These are phyloP conservation scores for Sphaeridia pumilis DNA, from an alignment of 2,888 invertebrate genomes.

Conservation along the genomic window DNA sequence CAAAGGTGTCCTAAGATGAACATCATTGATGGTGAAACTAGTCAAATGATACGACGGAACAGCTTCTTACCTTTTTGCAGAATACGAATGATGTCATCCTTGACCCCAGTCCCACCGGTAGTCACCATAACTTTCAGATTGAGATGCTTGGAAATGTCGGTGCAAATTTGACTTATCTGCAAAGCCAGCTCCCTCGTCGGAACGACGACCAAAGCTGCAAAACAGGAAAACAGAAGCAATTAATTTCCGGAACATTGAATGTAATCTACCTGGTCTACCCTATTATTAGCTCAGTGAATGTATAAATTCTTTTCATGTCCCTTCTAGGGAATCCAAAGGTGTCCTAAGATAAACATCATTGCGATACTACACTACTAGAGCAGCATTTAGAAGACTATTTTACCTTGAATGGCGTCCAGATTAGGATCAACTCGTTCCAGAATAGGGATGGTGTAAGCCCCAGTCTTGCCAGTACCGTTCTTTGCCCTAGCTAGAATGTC, in stretches of 20 bases:
- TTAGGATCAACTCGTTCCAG: conserved; percentile 69
- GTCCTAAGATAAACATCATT: conserved; percentile 13
- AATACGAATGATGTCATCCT: conserved; percentile 98
- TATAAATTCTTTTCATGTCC: conserved; percentile 13
- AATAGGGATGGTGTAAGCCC: conserved; percentile 97
- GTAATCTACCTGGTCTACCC: too few relatives aligned
- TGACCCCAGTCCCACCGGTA: conserved; percentile 93
- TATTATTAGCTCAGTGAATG: too few relatives aligned
- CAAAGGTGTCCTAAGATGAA: conserved; percentile 13
- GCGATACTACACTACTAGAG: too few relatives aligned
- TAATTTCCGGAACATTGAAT: too few relatives aligned
- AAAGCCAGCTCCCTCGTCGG: conserved; percentile 97
- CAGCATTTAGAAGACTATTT: conserved; percentile 6
- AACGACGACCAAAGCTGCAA: conserved; percentile 80
- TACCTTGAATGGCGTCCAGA: conserved; percentile 81
- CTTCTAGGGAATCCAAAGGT: conserved; percentile 13
- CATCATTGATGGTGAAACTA: conserved; percentile 8
- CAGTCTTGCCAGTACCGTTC: conserved; percentile 98
- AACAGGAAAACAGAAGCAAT: too few relatives aligned
- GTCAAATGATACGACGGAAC: neutral
- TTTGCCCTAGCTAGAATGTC: conserved; percentile 98
- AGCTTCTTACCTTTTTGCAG: conserved; percentile 84
- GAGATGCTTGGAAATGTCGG: conserved; percentile 95
- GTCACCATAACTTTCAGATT: conserved; percentile 98
- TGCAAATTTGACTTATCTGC: conserved; percentile 99